A percentile compares a stretch with the other conserved stretches of the same genome.
These are phyloP conservation scores for Drosophila eohydei DNA, from an alignment of 2,888 invertebrate genomes.

Conservation along the genomic window DNA sequence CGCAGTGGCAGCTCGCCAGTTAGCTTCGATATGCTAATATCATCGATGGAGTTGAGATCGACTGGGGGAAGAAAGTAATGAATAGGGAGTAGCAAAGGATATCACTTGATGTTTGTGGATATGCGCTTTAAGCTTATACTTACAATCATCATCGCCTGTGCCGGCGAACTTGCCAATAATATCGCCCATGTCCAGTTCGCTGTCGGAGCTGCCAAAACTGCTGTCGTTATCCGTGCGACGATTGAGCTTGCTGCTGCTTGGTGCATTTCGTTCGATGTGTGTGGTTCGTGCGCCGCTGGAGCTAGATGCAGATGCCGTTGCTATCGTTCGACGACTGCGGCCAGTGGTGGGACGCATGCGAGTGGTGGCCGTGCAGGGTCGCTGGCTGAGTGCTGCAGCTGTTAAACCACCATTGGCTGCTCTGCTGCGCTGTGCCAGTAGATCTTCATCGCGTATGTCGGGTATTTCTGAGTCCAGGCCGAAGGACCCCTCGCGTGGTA, in stretches of 20 bases:
- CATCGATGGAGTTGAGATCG: slow-evolving; percentile 83
- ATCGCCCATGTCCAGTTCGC: slow-evolving; percentile 82
- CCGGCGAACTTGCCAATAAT: slow-evolving; percentile 70
- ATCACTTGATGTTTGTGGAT: background rate
- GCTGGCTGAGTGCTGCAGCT: slow-evolving; percentile 39
- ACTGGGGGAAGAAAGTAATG: slow-evolving; percentile 55
- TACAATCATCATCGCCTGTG: slow-evolving; percentile 67
- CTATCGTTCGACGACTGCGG: slow-evolving; percentile 72
- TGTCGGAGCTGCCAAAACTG: slow-evolving; percentile 84
- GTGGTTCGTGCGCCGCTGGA: slow-evolving; percentile 8
- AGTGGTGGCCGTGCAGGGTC: slow-evolving; percentile 74
- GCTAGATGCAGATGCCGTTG: slow-evolving; percentile 17
- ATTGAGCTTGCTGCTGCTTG: slow-evolving; percentile 50
- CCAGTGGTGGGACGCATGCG: slow-evolving; percentile 84
- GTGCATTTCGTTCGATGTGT: slow-evolving; percentile 9
- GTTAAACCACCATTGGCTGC: background rate
- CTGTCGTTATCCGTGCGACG: slow-evolving; percentile 80
- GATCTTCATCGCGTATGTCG: slow-evolving; percentile 80
- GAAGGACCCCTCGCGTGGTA: slow-evolving; percentile 39
- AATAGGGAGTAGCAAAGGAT: background rate
- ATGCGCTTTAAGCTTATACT: slow-evolving; percentile 31
- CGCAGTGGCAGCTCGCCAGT: slow-evolving; percentile 81
- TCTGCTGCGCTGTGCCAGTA: slow-evolving; percentile 58
- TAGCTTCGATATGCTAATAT: slow-evolving; percentile 84
- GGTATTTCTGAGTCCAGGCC: slow-evolving; percentile 79